Evolutionary conservation across 2,888 invertebrate species (phyloP).

Genomic region (Diarsia dahlii): DNA sequence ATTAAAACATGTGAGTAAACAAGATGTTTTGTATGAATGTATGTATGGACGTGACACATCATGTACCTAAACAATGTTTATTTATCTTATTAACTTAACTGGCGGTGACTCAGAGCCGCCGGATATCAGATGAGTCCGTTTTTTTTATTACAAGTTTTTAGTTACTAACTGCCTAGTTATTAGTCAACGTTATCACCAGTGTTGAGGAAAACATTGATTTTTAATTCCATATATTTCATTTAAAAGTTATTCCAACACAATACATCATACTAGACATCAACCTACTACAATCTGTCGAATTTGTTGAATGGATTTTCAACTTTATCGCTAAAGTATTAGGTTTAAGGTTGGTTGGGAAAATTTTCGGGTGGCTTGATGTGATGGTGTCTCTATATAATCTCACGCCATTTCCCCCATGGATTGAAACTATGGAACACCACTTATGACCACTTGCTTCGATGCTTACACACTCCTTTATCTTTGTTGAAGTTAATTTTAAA

Average conservation of each 20-base stretch:
- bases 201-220: not conserved
- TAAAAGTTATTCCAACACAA: too few species aligned
- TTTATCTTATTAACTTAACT: conserved; percentile 44
- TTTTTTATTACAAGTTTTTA: conserved; percentile 42
- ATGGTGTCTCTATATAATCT: not conserved
- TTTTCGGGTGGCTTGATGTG: too few species aligned
- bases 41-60: conserved; percentile 56
- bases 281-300: too few species aligned
- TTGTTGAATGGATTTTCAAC: too few species aligned
- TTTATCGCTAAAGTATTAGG: too few species aligned
- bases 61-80: conserved; percentile 39
- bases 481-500: not conserved
- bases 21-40: conserved; percentile 31
- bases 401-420: not conserved
- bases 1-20: conserved; percentile 55
- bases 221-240: not conserved
- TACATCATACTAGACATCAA: too few species aligned
- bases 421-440: not conserved
- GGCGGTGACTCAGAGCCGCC: conserved; percentile 46
- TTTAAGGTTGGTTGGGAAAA: too few species aligned
- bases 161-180: conserved; percentile 9
- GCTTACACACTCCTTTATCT: too few species aligned
- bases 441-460: too few species aligned
- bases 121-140: conserved; percentile 44
- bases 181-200: conserved; percentile 20